Base-by-base conservation (phyloP, 2,888 invertebrate species). In the Tenthredo livida region DNA sequence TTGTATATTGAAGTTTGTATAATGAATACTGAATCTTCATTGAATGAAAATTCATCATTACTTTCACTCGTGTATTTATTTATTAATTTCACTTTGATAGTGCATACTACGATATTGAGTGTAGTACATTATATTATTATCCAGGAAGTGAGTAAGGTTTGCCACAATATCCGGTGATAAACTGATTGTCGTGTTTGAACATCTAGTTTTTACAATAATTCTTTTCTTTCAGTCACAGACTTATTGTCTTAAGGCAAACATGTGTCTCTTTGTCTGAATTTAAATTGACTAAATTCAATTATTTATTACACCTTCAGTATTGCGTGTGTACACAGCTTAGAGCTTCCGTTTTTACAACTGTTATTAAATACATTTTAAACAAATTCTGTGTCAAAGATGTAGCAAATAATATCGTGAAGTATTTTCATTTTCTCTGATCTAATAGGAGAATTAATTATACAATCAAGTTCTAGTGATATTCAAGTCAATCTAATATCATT, bases 121-220 rank as follows among this genome's bases (percentile, higher is more conserved):
- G n/a, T 15, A 33, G 67, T 84, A 90, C 90, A 91, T 93, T 73
- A 47, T 29, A 47, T 29, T 37, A 75, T 84, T 77, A 33, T 25
- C 67, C 29, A 50, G 70, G 72, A 72, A 65, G 33, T 73, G 43
- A 37, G 58, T 80, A 40, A 61, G 80, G 33, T 61, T 37, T 25
- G 61, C 80, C 80, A 61, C 80, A 80, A 50, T 80, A 33, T 84
- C 84, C 84, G 84, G 67, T 84, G 84, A 84, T 84, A 84, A 84
- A 65, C 9, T 15, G 37, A 61, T 84, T 65, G 77, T 29, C 21
- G n/a, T 67, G 21, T 40, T 21, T 15, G 21, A 50, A 33, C 29
- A 33, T 80, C 15, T 21, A 61, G 40, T 61, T 80, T 21, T 37
- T 40, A 61, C 61, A n/a, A 29, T 33, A 7, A 40, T 40, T 80